These are phyloP conservation scores for Centropus unirufus DNA, from an alignment of 2,113 vertebrate genomes.

Conservation along the genomic window DNA sequence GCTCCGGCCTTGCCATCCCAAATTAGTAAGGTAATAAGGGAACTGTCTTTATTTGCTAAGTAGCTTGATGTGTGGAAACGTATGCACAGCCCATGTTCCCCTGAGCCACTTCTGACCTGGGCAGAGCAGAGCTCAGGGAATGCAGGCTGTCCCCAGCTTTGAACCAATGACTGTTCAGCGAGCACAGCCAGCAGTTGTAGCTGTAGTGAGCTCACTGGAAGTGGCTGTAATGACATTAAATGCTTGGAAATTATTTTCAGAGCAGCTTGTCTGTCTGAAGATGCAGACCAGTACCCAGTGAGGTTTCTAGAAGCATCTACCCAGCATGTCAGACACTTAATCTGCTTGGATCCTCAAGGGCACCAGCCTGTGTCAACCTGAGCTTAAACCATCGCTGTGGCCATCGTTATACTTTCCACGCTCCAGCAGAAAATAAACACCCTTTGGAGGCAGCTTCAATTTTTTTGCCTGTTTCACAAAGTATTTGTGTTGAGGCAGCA, in stretches of 20 bases:
- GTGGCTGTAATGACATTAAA: neutral
- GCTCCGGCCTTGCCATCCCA: neutral
- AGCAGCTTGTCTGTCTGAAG: neutral
- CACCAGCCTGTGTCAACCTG: neutral
- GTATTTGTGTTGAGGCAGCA: neutral
- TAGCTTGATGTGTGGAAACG: neutral
- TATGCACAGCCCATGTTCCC: fast-evolving
- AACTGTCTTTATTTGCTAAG: slow-evolving; percentile 19
- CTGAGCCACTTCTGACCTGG: fast-evolving
- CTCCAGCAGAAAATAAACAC: neutral
- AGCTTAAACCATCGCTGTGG: fast-evolving
- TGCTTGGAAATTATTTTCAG: fast-evolving
- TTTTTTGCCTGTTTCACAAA: slow-evolving; percentile 10
- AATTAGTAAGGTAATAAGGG: slow-evolving; percentile 12
- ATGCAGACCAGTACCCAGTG: fast-evolving
- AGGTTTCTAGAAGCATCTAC: neutral
- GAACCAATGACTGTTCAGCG: no score
- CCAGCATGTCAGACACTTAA: neutral
- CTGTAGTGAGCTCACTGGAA: neutral
- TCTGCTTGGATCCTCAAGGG: neutral
- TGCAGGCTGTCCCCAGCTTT: fast-evolving
- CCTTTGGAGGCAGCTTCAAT: neutral
- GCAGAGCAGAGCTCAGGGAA: neutral
- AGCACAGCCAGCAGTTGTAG: fast-evolving
- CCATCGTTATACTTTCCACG: neutral